Evolutionary conservation across 2,797 vertebrate species (phyloP).

Genomic region (Sebastes reedi): DNA sequence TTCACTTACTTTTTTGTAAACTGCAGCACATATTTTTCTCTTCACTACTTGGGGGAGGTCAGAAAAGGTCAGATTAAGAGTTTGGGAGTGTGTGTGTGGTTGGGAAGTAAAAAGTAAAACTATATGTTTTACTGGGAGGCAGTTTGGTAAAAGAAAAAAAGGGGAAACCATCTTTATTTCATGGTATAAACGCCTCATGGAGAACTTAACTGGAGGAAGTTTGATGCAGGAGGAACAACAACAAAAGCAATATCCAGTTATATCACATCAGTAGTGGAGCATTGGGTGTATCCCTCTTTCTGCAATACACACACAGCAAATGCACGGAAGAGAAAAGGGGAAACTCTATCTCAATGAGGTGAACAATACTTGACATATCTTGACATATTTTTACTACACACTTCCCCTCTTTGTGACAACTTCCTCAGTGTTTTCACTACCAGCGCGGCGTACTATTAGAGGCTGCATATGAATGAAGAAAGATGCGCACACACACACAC

Average conservation of each 20-base stretch:
- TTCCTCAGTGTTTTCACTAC: slow-evolving; percentile 72
- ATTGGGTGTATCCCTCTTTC: slow-evolving; percentile 33
- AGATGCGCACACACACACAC: slow-evolving; percentile 33
- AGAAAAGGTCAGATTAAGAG: slow-evolving; percentile 10
- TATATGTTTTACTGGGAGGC: slow-evolving; percentile 20
- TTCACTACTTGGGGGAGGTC: neutral
- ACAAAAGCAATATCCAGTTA: slow-evolving; percentile 6
- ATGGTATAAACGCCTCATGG: slow-evolving; percentile 9
- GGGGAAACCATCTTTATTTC: slow-evolving; percentile 22
- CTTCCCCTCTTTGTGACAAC: slow-evolving; percentile 79
- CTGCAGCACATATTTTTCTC: neutral
- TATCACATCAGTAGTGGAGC: neutral
- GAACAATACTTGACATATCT: slow-evolving; percentile 75
- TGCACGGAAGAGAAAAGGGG: slow-evolving; percentile 53
- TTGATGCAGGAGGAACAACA: slow-evolving; percentile 52
- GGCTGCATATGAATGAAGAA: slow-evolving; percentile 71
- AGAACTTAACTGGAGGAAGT: slow-evolving; percentile 65
- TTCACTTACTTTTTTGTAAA: neutral
- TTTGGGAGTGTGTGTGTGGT: neutral
- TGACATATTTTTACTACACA: slow-evolving; percentile 78
- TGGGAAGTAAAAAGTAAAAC: slow-evolving; percentile 18
- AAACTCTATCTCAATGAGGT: slow-evolving; percentile 72
- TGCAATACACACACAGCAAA: slow-evolving; percentile 7
- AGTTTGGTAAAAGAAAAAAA: neutral
- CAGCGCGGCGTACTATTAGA: slow-evolving; percentile 45